A percentile compares a stretch with the other conserved stretches of the same genome.
phyloP scores from a whole-genome alignment of 37 sponge, comb jelly and placozoan species.

The Ianthella basta region DNA sequence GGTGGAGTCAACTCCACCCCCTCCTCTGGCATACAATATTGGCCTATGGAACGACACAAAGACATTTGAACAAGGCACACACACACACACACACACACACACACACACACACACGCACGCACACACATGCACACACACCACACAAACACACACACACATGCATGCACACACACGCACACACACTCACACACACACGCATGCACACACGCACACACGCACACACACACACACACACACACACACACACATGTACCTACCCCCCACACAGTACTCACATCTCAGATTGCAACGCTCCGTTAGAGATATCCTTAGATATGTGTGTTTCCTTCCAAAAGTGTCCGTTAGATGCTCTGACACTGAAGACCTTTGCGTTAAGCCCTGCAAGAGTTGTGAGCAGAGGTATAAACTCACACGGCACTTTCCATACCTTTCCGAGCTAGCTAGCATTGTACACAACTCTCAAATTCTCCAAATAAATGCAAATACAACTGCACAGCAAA shows the following conservation, averaged over 20 bases:
- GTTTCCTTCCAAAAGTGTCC: conserved; percentile 79
- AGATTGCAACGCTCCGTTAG: conserved; percentile 97
- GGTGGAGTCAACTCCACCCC: conserved; percentile 85
- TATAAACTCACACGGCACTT: too few species aligned
- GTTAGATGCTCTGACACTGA: conserved; percentile 20
- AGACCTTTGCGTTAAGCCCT: too few species aligned
- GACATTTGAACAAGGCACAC: neutral
- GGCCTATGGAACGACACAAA: conserved; percentile 61
- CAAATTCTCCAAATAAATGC: too few species aligned
- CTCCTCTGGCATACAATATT: conserved; percentile 98
- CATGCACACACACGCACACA: neutral
- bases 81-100: conserved; percentile 29
- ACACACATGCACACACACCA: neutral
- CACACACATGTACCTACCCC: neutral
- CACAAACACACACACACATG: neutral
- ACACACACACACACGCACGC: conserved; percentile 22
- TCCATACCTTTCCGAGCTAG: too few species aligned
- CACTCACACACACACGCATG: neutral
- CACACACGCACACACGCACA: neutral
- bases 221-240: neutral
- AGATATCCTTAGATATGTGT: conserved; percentile 94
- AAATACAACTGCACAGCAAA: too few species aligned
- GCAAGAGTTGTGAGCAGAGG: too few species aligned
- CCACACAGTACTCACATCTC: conserved; percentile 74
- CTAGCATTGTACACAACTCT: too few species aligned